Percentiles rank a stretch among this genome's conserved stretches.
These are phyloP conservation scores for Enchytraeus crypticus DNA, from an alignment of 2,888 invertebrate species.

Conservation along the genomic window DNA sequence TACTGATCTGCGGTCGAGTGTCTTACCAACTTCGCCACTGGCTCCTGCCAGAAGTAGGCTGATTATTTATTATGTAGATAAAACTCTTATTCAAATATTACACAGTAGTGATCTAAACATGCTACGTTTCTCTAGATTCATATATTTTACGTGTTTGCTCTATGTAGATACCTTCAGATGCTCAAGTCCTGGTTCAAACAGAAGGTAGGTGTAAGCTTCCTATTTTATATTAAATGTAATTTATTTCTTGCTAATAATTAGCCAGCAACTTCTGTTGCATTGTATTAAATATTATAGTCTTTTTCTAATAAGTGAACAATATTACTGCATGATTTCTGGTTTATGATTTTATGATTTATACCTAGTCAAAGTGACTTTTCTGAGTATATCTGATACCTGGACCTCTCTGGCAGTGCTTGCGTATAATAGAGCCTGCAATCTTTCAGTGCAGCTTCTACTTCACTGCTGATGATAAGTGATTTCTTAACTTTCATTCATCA, in stretches of 20 bases:
- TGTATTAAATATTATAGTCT: background rate
- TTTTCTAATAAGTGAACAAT: background rate
- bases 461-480: no score
- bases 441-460: no score
- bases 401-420: no score
- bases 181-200: conserved; percentile 48
- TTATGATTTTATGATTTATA: background rate
- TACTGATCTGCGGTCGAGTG: no score
- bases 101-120: background rate
- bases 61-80: background rate
- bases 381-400: no score
- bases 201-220: conserved; percentile 35
- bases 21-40: no score
- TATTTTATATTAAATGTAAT: background rate
- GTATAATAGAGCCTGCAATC: no score
- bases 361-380: background rate
- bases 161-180: conserved; percentile 44
- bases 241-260: background rate
- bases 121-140: background rate
- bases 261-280: background rate
- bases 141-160: background rate
- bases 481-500: no score
- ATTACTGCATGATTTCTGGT: background rate
- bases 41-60: background rate
- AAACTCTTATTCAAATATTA: background rate